These are phyloP conservation scores for Philhelius pedissequus DNA, from an alignment of 2,888 invertebrate genomes.

Conservation along the genomic window DNA sequence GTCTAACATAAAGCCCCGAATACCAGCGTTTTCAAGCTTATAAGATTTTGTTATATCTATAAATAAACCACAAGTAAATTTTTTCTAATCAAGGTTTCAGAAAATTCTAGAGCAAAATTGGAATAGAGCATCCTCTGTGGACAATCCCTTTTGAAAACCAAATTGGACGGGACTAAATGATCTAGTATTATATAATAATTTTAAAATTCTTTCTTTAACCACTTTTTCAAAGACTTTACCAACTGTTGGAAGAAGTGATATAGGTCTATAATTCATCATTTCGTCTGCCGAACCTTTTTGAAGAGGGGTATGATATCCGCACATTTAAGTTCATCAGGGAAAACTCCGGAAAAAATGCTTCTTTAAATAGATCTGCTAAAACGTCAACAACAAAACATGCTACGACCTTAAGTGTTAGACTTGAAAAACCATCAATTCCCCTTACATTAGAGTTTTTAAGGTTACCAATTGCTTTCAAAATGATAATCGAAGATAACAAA, in stretches of 20 bases:
- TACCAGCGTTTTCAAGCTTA: neutral
- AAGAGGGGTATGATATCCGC: conserved; percentile 19
- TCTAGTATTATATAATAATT: too few species aligned
- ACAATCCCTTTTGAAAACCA: too few species aligned
- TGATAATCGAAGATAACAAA: neutral
- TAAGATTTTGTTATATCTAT: neutral
- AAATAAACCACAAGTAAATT: neutral
- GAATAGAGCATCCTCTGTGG: conserved; percentile 1
- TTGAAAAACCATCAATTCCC: too few species aligned
- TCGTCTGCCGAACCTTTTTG: conserved; percentile 7
- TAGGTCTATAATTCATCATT: conserved; percentile 12
- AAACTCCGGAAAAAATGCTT: neutral
- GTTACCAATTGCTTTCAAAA: neutral
- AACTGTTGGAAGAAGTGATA: too few species aligned
- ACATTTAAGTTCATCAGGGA: conserved; percentile 6
- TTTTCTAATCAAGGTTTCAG: conserved; percentile 2
- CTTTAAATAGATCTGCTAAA: conserved; percentile 1
- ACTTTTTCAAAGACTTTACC: too few species aligned
- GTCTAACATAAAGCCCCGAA: neutral
- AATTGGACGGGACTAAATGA: too few species aligned
- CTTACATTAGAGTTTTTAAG: conserved; percentile 1
- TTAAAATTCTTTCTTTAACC: too few species aligned
- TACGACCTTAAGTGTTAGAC: neutral
- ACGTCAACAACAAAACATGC: neutral
- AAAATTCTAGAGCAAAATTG: neutral